Base-by-base conservation (phyloP, 2,888 invertebrate genomes). In the Sphinx pinastri region DNA sequence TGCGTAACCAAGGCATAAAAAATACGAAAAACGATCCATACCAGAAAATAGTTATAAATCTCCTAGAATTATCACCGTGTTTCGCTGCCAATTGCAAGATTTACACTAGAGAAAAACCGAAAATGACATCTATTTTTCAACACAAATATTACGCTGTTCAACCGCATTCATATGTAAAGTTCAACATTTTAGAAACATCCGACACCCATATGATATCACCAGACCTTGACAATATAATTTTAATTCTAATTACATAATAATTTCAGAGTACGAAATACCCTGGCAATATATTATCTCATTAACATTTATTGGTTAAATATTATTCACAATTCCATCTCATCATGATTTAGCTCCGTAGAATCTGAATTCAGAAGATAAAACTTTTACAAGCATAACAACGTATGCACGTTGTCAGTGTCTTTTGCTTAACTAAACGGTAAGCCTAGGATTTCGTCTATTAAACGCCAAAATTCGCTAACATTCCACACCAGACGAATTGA, bases 121-220 rank as follows among this genome's bases (percentile, higher is more conserved):
- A 16, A 49, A 13, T 19, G 47, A 8, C 47, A 49, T 13, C 7
- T 19, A 63, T 49, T 19, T 60, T 25, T 55, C 10, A 38, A 19
- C 49, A 12, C 12, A 63, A 10, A 19, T 19, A 63, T 14, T 31
- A 49, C 47, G 63, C 47, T 4, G 19, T 19, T 49, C 13, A 49
- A 19, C 47, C 49, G 13, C 63, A 63, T 63, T 63, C 19, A 16
- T 49, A 63, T 63, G 19, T 63, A 49, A 63, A 63, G 49, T 16
- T 49, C 19, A 25, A 49, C 19, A 10, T 63, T 63, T 60, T 63
- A 7, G 10, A 19, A 11, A 25, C 16, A 49, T 12, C 47, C 4
- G 19, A 16, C 47, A 16, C 45, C 47, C 19, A 49, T 49, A 49
- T 63, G 16, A 63, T 49, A 63, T 63, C 60, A 63, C 16, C 13